phyloP scores from a whole-genome alignment of 2,797 vertebrate genomes.

The Apodemus agrarius region DNA sequence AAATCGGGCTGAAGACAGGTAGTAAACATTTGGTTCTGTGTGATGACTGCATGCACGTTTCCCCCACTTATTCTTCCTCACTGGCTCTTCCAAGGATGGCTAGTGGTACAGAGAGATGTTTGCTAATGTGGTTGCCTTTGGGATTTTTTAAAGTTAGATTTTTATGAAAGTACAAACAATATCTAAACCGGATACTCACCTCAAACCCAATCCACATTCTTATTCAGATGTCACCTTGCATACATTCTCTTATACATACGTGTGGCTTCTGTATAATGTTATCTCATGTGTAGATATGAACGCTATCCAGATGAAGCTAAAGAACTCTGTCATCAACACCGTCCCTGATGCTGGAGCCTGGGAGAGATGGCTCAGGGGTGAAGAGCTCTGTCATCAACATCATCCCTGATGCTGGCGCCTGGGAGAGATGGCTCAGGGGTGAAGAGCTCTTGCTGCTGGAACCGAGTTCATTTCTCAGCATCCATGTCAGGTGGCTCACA shows the following conservation, averaged over 20 bases:
- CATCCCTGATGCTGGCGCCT: background rate
- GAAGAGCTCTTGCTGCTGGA: background rate
- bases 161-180: background rate
- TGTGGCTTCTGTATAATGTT: background rate
- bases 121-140: background rate
- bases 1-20: background rate
- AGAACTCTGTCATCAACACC: background rate
- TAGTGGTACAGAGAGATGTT: background rate
- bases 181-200: background rate
- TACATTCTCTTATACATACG: background rate
- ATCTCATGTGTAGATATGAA: background rate
- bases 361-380: too few species aligned
- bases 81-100: background rate
- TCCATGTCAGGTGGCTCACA: background rate
- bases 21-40: background rate
- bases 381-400: background rate
- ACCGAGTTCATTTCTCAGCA: background rate
- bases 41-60: background rate
- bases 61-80: background rate
- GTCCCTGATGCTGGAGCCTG: background rate
- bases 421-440: too few species aligned
- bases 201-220: background rate
- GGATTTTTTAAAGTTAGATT: background rate
- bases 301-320: background rate
- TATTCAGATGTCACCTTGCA: background rate